Base-by-base conservation (phyloP, 2,113 vertebrate species). In the Fregetta grallaria region DNA sequence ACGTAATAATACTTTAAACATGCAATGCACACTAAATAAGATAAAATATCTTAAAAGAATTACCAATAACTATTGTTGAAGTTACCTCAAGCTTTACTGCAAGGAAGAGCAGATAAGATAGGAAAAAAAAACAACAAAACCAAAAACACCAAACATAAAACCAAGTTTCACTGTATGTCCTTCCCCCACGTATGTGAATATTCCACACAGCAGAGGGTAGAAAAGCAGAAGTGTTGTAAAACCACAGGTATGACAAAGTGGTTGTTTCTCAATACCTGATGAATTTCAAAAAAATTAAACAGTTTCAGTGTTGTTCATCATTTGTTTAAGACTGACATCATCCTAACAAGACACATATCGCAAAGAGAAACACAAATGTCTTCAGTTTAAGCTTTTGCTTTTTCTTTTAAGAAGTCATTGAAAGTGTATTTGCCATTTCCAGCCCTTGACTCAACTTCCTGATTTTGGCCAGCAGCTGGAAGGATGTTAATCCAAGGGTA, bases 381-480 rank as follows among this genome's bases (percentile, higher is more conserved):
- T 87, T 44, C 68, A 67, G 42, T 30, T 77, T 7, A 74, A 50
- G 30, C 11, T 86, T 61, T 61, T 58, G n/a, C 25, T 56, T 88
- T 91, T 92, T 62, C 68, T 89, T 74, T 81, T 63, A 55, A 70
- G 26, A 77, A 92, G 44, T 49, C 74, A 83, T 3, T 27, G n/a
- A 22, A 70, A 23, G 12, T 19, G 3, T 53, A 76, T 90, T 86
- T 55, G 67, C 25, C 53, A 58, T 73, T 73, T 94, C n/a, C 34
- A 65, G 63, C n/a, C 62, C 78, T 88, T 79, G 78, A 85, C 78
- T 90, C 71, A 62, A 42, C 85, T 88, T 96, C 90, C 88, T 90
- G 78, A 45, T 52, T 42, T 42, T 86, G 62, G 61, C 61, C 70
- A 81, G 77, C 50, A 91, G 73, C 65, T 92, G 61, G 42, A 78